phyloP scores from a whole-genome alignment of 2,797 vertebrate genomes.

The Cottoperca gobio region DNA sequence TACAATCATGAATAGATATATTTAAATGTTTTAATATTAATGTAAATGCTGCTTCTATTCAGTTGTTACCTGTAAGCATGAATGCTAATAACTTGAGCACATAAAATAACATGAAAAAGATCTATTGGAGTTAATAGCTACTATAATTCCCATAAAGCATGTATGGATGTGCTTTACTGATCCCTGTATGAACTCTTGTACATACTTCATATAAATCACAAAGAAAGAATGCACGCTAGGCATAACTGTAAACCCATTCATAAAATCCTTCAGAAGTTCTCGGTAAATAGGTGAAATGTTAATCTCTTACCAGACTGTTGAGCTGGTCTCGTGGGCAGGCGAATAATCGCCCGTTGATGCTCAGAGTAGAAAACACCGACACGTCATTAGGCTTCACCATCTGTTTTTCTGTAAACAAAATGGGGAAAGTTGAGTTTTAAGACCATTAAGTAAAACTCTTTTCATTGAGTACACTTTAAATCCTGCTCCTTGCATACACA shows the following conservation, averaged over 20 bases:
- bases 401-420: conserved; percentile 89
- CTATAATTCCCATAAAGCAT: not conserved
- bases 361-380: conserved; percentile 95
- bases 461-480: not conserved
- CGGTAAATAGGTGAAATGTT: not conserved
- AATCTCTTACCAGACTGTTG: conserved; percentile 88
- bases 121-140: not conserved
- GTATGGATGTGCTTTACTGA: not conserved
- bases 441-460: not conserved
- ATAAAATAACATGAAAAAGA: not conserved
- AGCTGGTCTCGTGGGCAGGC: conserved; percentile 93
- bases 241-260: not conserved
- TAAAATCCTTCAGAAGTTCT: not conserved
- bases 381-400: conserved; percentile 95
- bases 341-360: conserved; percentile 94
- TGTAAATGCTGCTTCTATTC: too few relatives aligned
- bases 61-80: too few relatives aligned
- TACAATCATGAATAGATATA: too few relatives aligned
- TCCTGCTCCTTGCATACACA: not conserved
- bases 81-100: not conserved
- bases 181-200: not conserved
- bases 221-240: not conserved
- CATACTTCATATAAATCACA: too few relatives aligned
- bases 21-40: too few relatives aligned
- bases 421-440: not conserved